A percentile compares a stretch with the other conserved stretches of the same genome.
These are phyloP conservation scores for Dunckerocampus dactyliophorus DNA, from an alignment of 2,113 vertebrate genomes.

Conservation along the genomic window DNA sequence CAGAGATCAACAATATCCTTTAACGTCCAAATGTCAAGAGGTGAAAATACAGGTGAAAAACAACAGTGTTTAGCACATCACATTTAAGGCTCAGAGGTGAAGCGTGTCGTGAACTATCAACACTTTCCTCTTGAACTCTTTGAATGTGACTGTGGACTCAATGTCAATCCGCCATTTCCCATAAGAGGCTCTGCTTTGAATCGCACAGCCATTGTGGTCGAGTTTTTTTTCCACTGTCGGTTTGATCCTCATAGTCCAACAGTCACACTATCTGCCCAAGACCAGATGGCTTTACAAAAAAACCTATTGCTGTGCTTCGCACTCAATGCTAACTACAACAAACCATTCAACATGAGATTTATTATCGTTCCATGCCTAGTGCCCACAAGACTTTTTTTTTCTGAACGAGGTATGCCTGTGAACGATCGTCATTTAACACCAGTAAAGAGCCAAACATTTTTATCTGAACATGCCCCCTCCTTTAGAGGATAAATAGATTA, in stretches of 20 bases:
- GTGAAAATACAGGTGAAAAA: background rate
- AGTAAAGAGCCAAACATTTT: no score
- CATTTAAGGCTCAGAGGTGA: background rate
- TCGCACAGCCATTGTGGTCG: constrained; percentile 11
- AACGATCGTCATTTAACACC: no score
- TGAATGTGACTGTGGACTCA: constrained; percentile 27
- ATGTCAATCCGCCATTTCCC: constrained; percentile 15
- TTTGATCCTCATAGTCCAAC: constrained; percentile 21
- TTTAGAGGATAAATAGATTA: no score
- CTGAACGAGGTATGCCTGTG: no score
- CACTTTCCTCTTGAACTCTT: background rate
- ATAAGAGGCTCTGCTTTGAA: constrained; percentile 32
- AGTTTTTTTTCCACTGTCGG: constrained; percentile 5
- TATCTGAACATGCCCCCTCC: no score
- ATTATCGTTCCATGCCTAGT: no score
- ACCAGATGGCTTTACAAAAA: constrained; percentile 66
- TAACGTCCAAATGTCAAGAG: constrained; percentile 15
- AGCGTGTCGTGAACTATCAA: background rate
- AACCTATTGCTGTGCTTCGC: constrained; percentile 58
- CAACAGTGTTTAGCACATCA: background rate
- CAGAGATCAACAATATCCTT: constrained; percentile 49
- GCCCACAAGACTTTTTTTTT: no score
- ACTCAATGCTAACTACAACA: constrained; percentile 20
- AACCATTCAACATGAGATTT: no score
- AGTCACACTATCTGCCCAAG: constrained; percentile 47